Evolutionary conservation across 1,140 invertebrate genomes (phyloP), one percentile per base, ranked within the genome.

Genomic region (Diorhabda sublineata): DNA sequence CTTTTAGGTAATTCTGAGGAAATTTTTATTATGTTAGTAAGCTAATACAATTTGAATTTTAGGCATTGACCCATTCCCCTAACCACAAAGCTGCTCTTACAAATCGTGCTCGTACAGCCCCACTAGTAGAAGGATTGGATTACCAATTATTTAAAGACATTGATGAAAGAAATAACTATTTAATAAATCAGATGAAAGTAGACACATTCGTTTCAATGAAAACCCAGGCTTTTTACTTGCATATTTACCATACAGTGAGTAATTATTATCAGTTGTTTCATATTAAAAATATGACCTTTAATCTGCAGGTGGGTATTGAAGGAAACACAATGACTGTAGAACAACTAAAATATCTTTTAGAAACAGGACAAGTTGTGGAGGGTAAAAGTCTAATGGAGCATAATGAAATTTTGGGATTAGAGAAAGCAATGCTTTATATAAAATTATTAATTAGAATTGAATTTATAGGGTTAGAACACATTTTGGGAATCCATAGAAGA

Each of bases 311-410:
- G 66, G 97, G 93, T 45, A 97, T 99, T 71, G 97, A 98, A 84
- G 97, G 97, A 2, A 99, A 98, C 77, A 98, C 96, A 2, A 93
- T 99, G 90, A 92, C 94, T 44, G 83, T 98, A n/a, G 88, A 91
- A 41, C 93, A 99, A 81, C 96, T 97, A 1, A 84, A 96, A 70
- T 92, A 92, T 64, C 92, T 99, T 69, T 85, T 99, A 6, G 96
- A 99, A 84, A 98, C 96, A 0, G 86, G 93, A 72, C 89, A 96
- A 79, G 96, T 95, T 2, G 89, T 99, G 3, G 91, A 89, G 61
- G 97, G 96, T 0, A 98, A 98, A 83, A 97, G 94, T 80, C 90
- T 99, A 45, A 87, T 95, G 69, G 97, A 99, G 79, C 97, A 99
- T 79, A 98, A 98, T 86, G 97, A 99, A 84, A 94, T 97, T 76